These are phyloP conservation scores for Pardalotus punctatus DNA, from an alignment of 2,113 vertebrate genomes.

Conservation along the genomic window DNA sequence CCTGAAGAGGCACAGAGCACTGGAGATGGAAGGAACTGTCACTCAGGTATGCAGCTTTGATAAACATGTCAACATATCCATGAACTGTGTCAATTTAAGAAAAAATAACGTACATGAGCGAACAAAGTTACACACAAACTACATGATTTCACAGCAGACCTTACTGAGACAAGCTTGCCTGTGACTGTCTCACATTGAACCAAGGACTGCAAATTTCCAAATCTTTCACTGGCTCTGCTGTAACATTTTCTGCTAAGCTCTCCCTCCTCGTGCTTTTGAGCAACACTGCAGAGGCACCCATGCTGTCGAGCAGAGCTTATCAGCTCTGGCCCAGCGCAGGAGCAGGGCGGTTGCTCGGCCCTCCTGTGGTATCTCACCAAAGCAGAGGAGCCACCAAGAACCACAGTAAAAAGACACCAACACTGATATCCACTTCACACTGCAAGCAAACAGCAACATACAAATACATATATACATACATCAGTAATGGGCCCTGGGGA, in stretches of 20 bases:
- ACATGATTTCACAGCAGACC: background rate
- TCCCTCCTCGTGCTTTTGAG: rapidly evolving
- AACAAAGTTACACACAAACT: background rate
- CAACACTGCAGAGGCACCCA: background rate
- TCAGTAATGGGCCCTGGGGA: background rate
- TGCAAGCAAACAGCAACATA: background rate
- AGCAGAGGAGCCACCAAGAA: background rate
- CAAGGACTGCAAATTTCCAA: background rate
- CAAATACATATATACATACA: background rate
- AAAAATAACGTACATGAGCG: background rate
- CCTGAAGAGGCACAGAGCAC: background rate
- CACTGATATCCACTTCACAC: background rate
- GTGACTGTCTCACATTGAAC: background rate
- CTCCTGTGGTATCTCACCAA: background rate
- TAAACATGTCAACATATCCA: background rate
- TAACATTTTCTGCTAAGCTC: background rate
- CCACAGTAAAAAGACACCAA: background rate
- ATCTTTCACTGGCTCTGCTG: background rate
- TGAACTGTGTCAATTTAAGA: background rate
- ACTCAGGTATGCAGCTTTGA: background rate
- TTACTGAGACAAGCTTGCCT: background rate
- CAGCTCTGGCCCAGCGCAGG: background rate
- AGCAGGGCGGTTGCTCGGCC: background rate
- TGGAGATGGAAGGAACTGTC: background rate
- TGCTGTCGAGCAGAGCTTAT: background rate